Percentiles rank a stretch among this genome's conserved stretches.
Evolutionary conservation across 2,797 vertebrate species (phyloP).

Genomic region (Hyperoplus lanceolatus): DNA sequence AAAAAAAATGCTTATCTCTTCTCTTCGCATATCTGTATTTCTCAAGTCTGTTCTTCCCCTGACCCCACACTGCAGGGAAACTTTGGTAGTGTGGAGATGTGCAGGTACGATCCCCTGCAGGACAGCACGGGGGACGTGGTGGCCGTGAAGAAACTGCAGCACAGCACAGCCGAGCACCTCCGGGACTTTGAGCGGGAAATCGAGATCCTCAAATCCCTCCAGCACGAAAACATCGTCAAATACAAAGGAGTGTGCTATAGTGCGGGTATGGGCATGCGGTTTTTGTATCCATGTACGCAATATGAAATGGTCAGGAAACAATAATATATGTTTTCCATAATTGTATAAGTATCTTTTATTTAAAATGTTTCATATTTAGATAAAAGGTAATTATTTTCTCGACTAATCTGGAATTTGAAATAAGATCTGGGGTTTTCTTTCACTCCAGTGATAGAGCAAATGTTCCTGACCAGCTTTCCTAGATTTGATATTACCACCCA

Average conservation of each 20-base stretch:
- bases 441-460: background rate
- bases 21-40: background rate
- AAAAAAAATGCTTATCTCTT: background rate
- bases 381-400: background rate
- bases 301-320: background rate
- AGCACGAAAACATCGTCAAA: conserved; percentile 98
- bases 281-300: background rate
- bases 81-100: conserved; percentile 99
- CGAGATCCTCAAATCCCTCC: conserved; percentile 96
- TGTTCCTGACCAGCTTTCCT: background rate
- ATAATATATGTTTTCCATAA: background rate
- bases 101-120: conserved; percentile 95
- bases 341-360: background rate
- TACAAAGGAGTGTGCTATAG: conserved; percentile 99
- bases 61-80: conserved; percentile 88
- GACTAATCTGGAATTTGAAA: background rate
- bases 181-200: conserved; percentile 98
- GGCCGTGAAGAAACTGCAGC: conserved; percentile 98
- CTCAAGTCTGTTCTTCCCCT: background rate
- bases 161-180: conserved; percentile 94
- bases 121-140: conserved; percentile 98
- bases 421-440: background rate
- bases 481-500: conserved; percentile 26
- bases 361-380: background rate
- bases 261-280: conserved; percentile 86